Evolutionary conservation across 2,113 vertebrate genomes (phyloP).

Genomic region (Corythornis madagascariensis): DNA sequence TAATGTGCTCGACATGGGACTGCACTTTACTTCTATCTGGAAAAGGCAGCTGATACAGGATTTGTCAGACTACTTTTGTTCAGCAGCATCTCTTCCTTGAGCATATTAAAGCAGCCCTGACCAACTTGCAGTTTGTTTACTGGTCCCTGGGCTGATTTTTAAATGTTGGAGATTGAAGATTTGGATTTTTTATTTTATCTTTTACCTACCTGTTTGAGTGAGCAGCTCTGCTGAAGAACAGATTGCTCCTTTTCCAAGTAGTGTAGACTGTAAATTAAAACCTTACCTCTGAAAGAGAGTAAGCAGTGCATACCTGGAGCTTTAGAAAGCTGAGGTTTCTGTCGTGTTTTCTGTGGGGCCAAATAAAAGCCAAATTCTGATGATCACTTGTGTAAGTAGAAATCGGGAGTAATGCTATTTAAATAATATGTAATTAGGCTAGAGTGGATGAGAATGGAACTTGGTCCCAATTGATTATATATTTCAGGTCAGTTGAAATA

Average conservation of each 20-base stretch:
- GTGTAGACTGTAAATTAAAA: background rate
- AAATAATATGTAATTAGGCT: conserved; percentile 51
- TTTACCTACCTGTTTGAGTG: background rate
- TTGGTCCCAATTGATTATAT: conserved; percentile 61
- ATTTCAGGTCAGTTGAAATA: conserved; percentile 69
- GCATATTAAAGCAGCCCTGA: background rate
- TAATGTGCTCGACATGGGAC: conserved; percentile 58
- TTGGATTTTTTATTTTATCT: background rate
- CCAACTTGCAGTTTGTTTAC: background rate
- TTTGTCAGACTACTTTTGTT: conserved; percentile 39
- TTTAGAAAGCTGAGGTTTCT: background rate
- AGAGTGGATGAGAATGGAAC: conserved; percentile 57
- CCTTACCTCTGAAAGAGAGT: background rate
- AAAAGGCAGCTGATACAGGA: conserved; percentile 40
- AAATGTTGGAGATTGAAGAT: background rate
- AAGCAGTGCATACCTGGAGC: background rate
- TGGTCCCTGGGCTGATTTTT: background rate
- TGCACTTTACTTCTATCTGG: conserved; percentile 48
- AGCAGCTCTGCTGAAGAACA: background rate
- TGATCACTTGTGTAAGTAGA: background rate
- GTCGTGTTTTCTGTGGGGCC: background rate
- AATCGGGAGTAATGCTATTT: conserved; percentile 50
- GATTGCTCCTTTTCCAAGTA: background rate
- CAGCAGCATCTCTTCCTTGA: conserved; percentile 19
- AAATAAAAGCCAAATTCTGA: conserved; percentile 56